These are phyloP conservation scores for Leuciscus waleckii DNA, from an alignment of 2,797 vertebrate species.

Conservation along the genomic window DNA sequence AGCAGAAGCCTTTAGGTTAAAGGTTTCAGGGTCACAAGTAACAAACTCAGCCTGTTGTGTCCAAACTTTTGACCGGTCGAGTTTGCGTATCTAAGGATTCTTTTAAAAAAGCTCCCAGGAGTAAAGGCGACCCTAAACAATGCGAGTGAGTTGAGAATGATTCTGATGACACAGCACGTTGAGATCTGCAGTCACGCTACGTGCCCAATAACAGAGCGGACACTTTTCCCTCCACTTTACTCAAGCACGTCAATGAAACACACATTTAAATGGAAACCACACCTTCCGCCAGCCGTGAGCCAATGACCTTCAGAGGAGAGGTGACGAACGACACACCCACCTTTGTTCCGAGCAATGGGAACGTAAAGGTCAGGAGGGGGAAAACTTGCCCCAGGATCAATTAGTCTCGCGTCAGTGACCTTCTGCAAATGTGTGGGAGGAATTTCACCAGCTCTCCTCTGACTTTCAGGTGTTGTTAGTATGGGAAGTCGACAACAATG, in stretches of 20 bases:
- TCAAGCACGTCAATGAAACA: slow-evolving; percentile 70
- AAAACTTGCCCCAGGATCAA: slow-evolving; percentile 73
- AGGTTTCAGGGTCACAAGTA: not conserved
- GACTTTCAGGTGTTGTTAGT: slow-evolving; percentile 74
- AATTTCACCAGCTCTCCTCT: slow-evolving; percentile 72
- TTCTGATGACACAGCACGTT: slow-evolving; percentile 29
- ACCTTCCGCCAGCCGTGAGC: slow-evolving; percentile 69
- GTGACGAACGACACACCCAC: slow-evolving; percentile 73
- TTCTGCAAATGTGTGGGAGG: slow-evolving; percentile 79
- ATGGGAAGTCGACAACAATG: slow-evolving; percentile 83
- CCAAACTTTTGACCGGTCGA: not conserved
- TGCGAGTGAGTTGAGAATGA: not conserved
- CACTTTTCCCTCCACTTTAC: slow-evolving; percentile 77
- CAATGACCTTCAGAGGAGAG: slow-evolving; percentile 72
- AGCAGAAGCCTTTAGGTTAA: not conserved
- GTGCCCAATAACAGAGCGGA: slow-evolving; percentile 64
- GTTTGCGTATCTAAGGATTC: not conserved
- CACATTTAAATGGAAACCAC: slow-evolving; percentile 79
- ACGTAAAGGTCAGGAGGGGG: slow-evolving; percentile 76
- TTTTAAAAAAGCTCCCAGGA: slow-evolving; percentile 5
- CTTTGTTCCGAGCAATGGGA: slow-evolving; percentile 77
- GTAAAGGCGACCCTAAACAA: slow-evolving; percentile 21
- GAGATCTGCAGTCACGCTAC: slow-evolving; percentile 12
- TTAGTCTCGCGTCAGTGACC: slow-evolving; percentile 79
- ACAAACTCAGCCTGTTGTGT: not conserved